phyloP scores from a whole-genome alignment of 1,140 invertebrate species.

The Hydropsyche tenuis region DNA sequence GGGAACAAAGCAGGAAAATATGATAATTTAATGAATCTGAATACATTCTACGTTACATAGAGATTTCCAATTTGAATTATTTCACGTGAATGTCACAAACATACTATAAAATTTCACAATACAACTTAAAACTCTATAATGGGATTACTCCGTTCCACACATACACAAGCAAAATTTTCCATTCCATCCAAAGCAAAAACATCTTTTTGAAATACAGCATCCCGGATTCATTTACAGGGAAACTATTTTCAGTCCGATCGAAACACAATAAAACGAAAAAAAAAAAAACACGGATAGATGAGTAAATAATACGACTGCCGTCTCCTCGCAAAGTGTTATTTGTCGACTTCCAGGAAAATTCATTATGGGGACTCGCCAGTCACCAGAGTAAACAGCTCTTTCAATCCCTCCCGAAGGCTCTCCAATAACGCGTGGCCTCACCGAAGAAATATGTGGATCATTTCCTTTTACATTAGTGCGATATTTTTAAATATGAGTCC shows the following conservation, averaged over 20 bases:
- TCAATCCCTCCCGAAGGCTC: conserved; percentile 6
- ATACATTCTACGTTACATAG: too few species aligned
- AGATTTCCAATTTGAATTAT: too few species aligned
- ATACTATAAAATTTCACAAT: too few species aligned
- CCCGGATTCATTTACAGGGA: neutral
- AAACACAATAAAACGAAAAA: neutral
- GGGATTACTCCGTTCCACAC: too few species aligned
- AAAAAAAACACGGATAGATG: neutral
- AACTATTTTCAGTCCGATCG: neutral
- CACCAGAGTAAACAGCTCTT: neutral
- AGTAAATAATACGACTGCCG: neutral
- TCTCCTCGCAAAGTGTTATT: neutral
- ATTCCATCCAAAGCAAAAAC: neutral
- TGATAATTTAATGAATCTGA: too few species aligned
- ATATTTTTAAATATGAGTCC: too few species aligned
- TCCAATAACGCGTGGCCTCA: neutral
- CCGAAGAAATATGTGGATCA: neutral
- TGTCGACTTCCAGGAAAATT: conserved; percentile 26
- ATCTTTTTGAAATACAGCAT: neutral
- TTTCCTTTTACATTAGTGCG: too few species aligned
- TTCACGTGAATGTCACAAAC: too few species aligned
- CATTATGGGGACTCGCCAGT: neutral
- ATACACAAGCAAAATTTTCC: too few species aligned
- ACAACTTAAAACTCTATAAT: too few species aligned
- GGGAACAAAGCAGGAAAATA: too few species aligned